Conservation (phyloP, 2,888 invertebrate species). For the Yponomeuta sedellus region DNA sequence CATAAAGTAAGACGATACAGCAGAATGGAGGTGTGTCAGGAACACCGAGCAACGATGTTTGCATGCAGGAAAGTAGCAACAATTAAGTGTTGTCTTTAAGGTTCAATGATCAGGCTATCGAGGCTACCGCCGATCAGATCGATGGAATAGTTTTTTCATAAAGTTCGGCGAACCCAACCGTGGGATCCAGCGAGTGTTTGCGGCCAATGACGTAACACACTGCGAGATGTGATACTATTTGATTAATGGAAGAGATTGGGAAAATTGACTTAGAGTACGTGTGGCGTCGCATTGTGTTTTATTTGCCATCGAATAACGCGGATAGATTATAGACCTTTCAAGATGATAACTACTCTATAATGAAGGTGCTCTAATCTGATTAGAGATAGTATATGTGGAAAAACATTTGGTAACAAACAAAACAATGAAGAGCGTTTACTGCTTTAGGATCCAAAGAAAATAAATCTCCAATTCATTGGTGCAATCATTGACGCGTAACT, state of each 20-base stretch:
- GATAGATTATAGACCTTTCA: conserved; percentile 37
- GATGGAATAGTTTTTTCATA: conserved; percentile 25
- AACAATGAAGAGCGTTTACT: neutral
- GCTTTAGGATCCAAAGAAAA: conserved; percentile 33
- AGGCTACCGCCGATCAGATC: conserved; percentile 8
- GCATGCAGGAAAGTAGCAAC: conserved; percentile 6
- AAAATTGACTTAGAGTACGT: conserved; percentile 50
- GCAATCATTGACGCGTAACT: neutral
- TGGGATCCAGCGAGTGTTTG: conserved; percentile 37
- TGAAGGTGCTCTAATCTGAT: neutral
- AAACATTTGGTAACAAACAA: neutral
- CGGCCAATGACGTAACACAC: conserved; percentile 39
- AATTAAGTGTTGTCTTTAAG: conserved; percentile 31
- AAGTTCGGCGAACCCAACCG: conserved; percentile 36
- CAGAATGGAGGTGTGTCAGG: conserved; percentile 11
- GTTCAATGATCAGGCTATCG: conserved; percentile 46
- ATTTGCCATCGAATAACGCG: conserved; percentile 32
- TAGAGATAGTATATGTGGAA: neutral
- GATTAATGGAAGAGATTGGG: conserved; percentile 65
- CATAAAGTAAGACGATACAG: neutral
- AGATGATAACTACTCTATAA: conserved; percentile 25
- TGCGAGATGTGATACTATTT: conserved; percentile 36
- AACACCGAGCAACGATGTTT: conserved; percentile 6
- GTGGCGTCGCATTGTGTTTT: conserved; percentile 37
- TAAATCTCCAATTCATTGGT: conserved; percentile 20